Evolutionary conservation across 2,888 invertebrate species (phyloP), one percentile per base, ranked within the genome.

Genomic region (Synergus japonicus): DNA sequence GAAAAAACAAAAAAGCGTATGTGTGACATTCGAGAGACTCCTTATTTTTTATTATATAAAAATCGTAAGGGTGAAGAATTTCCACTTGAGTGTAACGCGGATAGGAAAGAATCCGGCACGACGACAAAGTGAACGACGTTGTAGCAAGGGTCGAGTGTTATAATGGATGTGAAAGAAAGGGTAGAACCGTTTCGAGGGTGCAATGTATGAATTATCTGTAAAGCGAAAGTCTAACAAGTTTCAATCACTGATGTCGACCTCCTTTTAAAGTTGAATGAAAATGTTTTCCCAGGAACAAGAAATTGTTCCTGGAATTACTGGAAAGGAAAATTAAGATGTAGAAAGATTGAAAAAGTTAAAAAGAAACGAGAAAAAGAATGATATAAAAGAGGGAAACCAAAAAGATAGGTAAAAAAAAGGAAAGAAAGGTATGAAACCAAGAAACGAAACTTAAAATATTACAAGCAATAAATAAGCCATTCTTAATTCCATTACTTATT

Each of bases 381-480:
- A 4, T 37, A 64, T 29, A 37, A 12, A 64, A 37, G 37, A 9
- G 4, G 13, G 8, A 37, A 37, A 5, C 37, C 37, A 37, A 37
- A 37, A 37, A 37, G 37, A 7, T 37, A 37, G 5, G 37, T 37
- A 5, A 37, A 64, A 65, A 4, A 4, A 12, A 12, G 18, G 54
- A 10, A 12, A 58, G 37, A 54, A 73, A 22, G 13, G 10, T 49
- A 54, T n/a, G 54, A 73, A 41, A 29, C 41, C 37, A 54, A 18
- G 29, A 41, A 77, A 76, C 73, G 46, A 77, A 58, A 91, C 88
- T 91, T 90, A 90, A 91, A 92, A 92, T 91, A 91, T 91, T 89
- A 91, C 87, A 90, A 92, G 91, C 91, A 92, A 91, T 92, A 91
- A 91, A 90, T 91, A 91, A 89, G 89, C 87, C 89, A 88, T 86